Evolutionary conservation across 2,888 invertebrate species (phyloP), one percentile per base, ranked within the genome.

Genomic region (Tryphoninae sp.): DNA sequence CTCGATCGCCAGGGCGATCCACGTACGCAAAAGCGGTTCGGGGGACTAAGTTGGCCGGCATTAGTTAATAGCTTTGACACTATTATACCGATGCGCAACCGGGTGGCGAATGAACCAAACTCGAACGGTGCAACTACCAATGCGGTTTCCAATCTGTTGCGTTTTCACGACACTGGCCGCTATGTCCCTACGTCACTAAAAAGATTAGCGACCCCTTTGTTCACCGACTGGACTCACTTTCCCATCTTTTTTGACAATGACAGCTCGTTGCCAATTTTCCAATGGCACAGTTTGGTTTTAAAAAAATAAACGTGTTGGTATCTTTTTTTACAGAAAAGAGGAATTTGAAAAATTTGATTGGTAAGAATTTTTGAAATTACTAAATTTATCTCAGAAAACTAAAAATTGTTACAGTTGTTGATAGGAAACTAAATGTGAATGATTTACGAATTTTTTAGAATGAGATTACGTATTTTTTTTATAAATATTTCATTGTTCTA

Each of bases 91-190:
- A 83, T 77, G 87, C 85, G 86, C 86, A 77, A 86, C 80, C 86
- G 86, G 69, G 59, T 53, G 75, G 87, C 87, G 89, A 90, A 90
- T 89, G 87, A 87, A 86, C 86, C 89, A 85, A 88, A 80, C 81
- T 84, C 22, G 58, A 55, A 72, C 69, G 75, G 45, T 45, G 76
- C 19, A 68, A 78, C 75, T 53, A 73, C 89, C 86, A 90, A 89
- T 90, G 92, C 90, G 92, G 91, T 92, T 92, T 92, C 92, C 92
- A 91, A 92, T 92, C 92, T 92, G 92, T 92, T 90, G 88, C 88
- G 87, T 91, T 92, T 92, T 90, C 89, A 82, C 84, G 85, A 87
- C 82, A 88, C 76, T 58, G 82, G 67, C 26, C 69, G 81, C 83
- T 85, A 33, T 87, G 83, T 83, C 84, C 53, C 64, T 45, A 51